A percentile compares a stretch with the other conserved stretches of the same genome.
Conservation (phyloP, 2,113 vertebrate genomes). For the Nothobranchius kuhntae region DNA sequence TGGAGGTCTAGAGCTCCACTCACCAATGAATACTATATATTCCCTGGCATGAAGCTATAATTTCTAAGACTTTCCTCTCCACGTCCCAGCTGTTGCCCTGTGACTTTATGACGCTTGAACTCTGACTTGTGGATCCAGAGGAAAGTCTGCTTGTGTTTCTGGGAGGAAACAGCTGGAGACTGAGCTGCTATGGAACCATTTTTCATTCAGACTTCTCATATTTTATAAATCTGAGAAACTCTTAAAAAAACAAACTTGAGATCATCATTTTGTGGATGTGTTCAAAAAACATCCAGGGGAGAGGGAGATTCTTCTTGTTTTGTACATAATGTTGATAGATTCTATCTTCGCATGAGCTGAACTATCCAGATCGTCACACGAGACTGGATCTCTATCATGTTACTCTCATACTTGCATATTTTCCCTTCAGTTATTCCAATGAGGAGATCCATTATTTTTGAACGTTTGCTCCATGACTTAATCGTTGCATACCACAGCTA, state of each 20-base stretch:
- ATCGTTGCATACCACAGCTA: not conserved
- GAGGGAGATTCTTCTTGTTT: constrained; percentile 20
- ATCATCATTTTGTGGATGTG: constrained; percentile 16
- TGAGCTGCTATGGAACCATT: constrained; percentile 7
- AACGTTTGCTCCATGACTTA: constrained; percentile 13
- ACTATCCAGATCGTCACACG: constrained; percentile 19
- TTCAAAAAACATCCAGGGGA: constrained; percentile 12
- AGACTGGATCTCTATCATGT: constrained; percentile 24
- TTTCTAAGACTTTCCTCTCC: not conserved
- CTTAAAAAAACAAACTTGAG: not conserved
- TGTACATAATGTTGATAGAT: constrained; percentile 35
- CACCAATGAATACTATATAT: constrained; percentile 91
- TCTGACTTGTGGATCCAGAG: constrained; percentile 2
- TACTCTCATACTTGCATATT: constrained; percentile 13
- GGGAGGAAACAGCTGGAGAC: constrained; percentile 9
- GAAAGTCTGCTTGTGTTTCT: constrained; percentile 8
- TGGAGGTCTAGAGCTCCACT: constrained; percentile 88
- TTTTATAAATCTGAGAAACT: constrained; percentile 3
- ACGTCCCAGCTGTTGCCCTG: constrained; percentile 1
- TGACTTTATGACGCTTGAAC: constrained; percentile 15
- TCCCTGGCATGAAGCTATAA: constrained; percentile 82
- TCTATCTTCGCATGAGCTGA: constrained; percentile 6
- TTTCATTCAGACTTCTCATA: constrained; percentile 5
- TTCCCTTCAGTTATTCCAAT: constrained; percentile 27
- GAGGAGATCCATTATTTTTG: constrained; percentile 22